Evolutionary conservation across 2,888 invertebrate species (phyloP).

Genomic region (Cepaea hortensis): DNA sequence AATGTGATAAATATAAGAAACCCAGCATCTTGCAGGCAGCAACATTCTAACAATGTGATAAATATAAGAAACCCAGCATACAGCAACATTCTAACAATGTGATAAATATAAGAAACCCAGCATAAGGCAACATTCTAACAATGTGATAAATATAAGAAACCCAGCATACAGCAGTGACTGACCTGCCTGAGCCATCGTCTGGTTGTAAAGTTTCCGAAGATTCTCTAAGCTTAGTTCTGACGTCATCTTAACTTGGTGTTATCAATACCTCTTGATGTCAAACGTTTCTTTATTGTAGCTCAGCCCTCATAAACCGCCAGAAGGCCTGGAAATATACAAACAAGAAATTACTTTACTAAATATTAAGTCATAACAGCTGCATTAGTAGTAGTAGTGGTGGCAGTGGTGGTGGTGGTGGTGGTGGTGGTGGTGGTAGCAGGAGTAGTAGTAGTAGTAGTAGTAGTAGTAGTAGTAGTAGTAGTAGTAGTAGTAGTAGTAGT

Average conservation of each 20-base stretch:
- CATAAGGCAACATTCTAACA: too few relatives aligned
- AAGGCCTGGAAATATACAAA: conserved; percentile 2
- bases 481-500: conserved; percentile 20
- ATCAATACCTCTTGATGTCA: background rate
- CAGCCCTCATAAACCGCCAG: conserved; percentile 24
- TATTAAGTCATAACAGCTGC: background rate
- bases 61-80: too few relatives aligned
- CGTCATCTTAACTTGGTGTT: conserved; percentile 4
- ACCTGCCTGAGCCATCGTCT: conserved; percentile 50
- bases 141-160: background rate
- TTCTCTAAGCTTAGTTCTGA: conserved; percentile 36
- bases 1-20: too few relatives aligned
- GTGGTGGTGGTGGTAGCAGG: background rate
- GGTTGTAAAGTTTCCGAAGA: conserved; percentile 47
- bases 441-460: conserved; percentile 24
- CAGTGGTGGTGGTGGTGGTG: background rate
- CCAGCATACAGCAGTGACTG: background rate
- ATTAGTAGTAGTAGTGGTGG: background rate
- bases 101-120: too few relatives aligned
- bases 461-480: conserved; percentile 19
- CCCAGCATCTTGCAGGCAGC: too few relatives aligned
- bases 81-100: too few relatives aligned
- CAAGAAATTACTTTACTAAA: background rate
- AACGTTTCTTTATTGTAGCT: background rate
- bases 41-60: too few relatives aligned